Percentiles rank a stretch among this genome's conserved stretches.
phyloP scores from a whole-genome alignment of 2,113 vertebrate species.

The Notiomystis cincta region DNA sequence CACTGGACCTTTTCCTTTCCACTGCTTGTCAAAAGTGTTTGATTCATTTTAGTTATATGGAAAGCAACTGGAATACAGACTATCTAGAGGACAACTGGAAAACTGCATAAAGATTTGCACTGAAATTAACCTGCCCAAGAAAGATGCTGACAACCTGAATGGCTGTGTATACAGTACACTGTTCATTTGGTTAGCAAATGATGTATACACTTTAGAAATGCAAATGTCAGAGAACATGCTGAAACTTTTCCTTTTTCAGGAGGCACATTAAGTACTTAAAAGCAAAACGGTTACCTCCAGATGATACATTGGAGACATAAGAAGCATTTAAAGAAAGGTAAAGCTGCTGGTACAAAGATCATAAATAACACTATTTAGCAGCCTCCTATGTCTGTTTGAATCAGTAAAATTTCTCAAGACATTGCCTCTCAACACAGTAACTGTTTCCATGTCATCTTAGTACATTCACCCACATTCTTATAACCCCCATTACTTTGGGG shows the following conservation, averaged over 20 bases:
- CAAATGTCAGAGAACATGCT: neutral
- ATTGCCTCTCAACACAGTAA: neutral
- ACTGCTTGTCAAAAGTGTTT: neutral
- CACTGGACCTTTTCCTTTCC: neutral
- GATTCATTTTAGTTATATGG: neutral
- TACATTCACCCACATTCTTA: neutral
- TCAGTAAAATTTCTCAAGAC: neutral
- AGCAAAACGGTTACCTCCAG: neutral
- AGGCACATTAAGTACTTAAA: neutral
- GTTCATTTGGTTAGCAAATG: neutral
- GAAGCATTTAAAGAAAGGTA: neutral
- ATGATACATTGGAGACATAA: neutral
- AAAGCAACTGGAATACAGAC: neutral
- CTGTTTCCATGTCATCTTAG: neutral
- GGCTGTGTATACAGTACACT: accelerated
- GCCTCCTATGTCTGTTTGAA: neutral
- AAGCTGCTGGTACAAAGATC: neutral
- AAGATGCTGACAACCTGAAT: neutral
- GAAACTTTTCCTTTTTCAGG: neutral
- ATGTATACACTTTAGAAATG: neutral
- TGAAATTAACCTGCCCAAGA: neutral
- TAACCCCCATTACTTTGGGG: accelerated
- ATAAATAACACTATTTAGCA: neutral
- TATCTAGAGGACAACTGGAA: neutral
- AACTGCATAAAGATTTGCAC: neutral